Percentiles rank a stretch among this genome's conserved stretches.
These are phyloP conservation scores for Enteromius thamalakanensis DNA, from an alignment of 2,797 vertebrate genomes.

Conservation along the genomic window DNA sequence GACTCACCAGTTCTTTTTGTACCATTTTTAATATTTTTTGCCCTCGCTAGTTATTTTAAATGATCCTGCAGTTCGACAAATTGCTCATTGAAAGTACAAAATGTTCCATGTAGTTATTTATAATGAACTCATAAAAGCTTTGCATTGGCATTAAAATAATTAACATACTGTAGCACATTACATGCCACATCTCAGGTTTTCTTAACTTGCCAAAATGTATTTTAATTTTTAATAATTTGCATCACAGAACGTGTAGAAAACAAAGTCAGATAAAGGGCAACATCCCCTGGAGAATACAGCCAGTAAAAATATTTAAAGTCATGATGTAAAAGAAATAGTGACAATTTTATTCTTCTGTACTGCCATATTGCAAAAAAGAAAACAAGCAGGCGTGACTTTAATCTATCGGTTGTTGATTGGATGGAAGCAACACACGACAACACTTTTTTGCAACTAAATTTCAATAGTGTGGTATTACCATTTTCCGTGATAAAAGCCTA, in stretches of 20 bases:
- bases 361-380: background rate
- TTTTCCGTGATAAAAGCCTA: too few relatives aligned
- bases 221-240: background rate
- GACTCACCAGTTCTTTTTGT: background rate
- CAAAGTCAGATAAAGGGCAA: background rate
- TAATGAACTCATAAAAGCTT: background rate
- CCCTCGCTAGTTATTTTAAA: background rate
- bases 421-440: background rate
- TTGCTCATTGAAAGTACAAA: constrained; percentile 3
- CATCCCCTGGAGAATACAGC: background rate
- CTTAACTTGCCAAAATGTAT: background rate
- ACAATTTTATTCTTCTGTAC: background rate
- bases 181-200: background rate
- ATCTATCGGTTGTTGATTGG: background rate
- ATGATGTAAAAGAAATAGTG: background rate
- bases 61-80: background rate
- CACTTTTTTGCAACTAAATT: too few relatives aligned
- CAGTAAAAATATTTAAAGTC: background rate
- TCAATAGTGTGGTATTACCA: too few relatives aligned
- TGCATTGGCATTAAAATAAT: background rate
- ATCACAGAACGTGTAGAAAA: background rate
- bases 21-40: background rate
- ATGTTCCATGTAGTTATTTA: background rate
- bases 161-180: background rate
- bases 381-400: background rate